Evolutionary conservation across 2,888 invertebrate genomes (phyloP), one percentile per base, ranked within the genome.

Genomic region (Drosophila austrosaltans): DNA sequence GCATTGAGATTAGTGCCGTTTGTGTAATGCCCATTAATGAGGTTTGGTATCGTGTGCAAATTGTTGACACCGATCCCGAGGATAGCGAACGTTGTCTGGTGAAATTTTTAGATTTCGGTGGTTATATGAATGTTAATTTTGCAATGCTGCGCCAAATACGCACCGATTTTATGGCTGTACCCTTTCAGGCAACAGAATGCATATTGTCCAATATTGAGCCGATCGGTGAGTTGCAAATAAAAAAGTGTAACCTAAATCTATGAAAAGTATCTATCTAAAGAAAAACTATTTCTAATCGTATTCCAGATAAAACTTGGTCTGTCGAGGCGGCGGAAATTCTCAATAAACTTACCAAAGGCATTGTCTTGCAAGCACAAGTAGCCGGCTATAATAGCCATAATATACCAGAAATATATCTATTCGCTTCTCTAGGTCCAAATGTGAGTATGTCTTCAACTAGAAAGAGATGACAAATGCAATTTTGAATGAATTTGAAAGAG

Each of bases 171-270:
- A 96, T 98, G 94, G 94, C 95, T 69, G 94, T 99, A 92, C 99
- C 99, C 63, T 99, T 99, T 95, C 99, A 99, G 94, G 98, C 99
- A 68, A 96, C 97, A 59, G 99, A 99, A 93, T 98, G 98, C 91
- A 95, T 96, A 91, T 93, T 99, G 90, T 97, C 97, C n/a, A 96
- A 97, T 93, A 94, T 98, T 83, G 95, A 95, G 92, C 97, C 98
- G 66, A 93, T 94, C 67, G 96, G 97, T 96, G 92, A 92, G 91
- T 62, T 0, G 2, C 6, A 12, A 44, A 20, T 20, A 2, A 4
- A 22, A 36, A 36, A 8, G 8, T 4, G 8, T 25, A 25, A 3
- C 20, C 3, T 0, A 10, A 22, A 48, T 7, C 2, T 40, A 2
- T 8, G 7, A 44, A 16, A 44, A 7, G 16, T 42, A 30, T 48